Evolutionary conservation across 1,140 invertebrate genomes (phyloP).

Genomic region (Nasonia longicornis): DNA sequence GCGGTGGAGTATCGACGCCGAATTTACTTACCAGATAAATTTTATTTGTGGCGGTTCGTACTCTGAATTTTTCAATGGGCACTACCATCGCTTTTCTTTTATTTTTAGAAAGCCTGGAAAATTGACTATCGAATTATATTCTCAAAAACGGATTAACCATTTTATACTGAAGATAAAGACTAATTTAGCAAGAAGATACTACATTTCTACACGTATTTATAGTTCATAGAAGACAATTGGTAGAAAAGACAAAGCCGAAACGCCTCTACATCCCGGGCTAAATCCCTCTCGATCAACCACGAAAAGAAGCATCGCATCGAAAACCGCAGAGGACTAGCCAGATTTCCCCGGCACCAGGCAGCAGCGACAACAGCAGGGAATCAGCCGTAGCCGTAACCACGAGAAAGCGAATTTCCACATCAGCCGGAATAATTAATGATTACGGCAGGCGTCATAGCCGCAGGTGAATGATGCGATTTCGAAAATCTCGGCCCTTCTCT

Average conservation of each 20-base stretch:
- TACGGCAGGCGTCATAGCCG: not conserved
- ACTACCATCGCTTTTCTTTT: too few relatives aligned
- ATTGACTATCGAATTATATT: too few relatives aligned
- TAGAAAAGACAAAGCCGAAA: not conserved
- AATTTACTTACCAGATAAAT: not conserved
- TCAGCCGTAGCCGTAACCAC: conserved; percentile 24
- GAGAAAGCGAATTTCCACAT: conserved; percentile 58
- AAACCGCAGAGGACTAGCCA: not conserved
- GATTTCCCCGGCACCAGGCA: not conserved
- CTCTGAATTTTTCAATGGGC: too few relatives aligned
- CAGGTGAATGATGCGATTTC: conserved; percentile 42
- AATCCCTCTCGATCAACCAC: not conserved
- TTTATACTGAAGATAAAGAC: too few relatives aligned
- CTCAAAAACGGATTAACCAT: too few relatives aligned
- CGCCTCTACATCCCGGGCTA: not conserved
- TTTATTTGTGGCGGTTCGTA: not conserved
- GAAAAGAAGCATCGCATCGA: not conserved
- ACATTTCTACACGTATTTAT: not conserved
- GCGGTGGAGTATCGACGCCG: not conserved
- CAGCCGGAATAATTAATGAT: conserved; percentile 47
- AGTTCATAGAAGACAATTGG: too few relatives aligned
- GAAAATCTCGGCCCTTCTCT: conserved; percentile 20
- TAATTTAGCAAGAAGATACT: too few relatives aligned
- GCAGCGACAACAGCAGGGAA: not conserved
- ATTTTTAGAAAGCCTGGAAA: too few relatives aligned